Base-by-base conservation (phyloP, 2,797 vertebrate genomes). In the Eidolon dupreanum region DNA sequence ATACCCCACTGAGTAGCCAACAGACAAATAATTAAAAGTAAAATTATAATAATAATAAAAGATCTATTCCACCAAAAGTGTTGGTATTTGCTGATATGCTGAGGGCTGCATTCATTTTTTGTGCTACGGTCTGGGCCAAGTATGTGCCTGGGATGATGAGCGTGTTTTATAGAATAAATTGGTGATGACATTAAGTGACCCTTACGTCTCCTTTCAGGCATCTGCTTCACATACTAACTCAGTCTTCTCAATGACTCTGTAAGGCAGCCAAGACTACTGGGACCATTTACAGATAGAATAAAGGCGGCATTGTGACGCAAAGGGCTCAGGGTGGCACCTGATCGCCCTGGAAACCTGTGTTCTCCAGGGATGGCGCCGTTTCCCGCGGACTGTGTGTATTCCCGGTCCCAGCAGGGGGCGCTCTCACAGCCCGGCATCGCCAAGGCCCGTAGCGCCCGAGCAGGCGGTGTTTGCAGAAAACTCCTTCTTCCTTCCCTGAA, bases 381-480 rank as follows among this genome's bases (percentile, higher is more conserved):
- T 36, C 16, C 28, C 8, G 1, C 0, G 3, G n/a, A 19, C 0
- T 24, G 9, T 11, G 5, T 19, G 24, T 1, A 9, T 11, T 12
- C 19, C n/a, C n/a, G 10, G 24, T 38, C 10, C 33, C 46, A 38
- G 38, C 28, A 26, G 5, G 10, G 13, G 10, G 4, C 0, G 0
- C 33, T 71, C 16, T 31, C 19, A 31, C 13, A 12, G 4, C 13
- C 7, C 15, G 8, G 1, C 9, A 0, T 63, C 6, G 17, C 41
- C 9, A 4, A 31, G 4, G 2, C 20, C 22, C 22, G 11, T 0
- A 31, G 8, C 3, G 24, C 8, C 24, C 7, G 16, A 13, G 6
- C 5, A 8, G 2, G 10, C n/a, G 10, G 49, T 22, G 17, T 8
- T 31, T 31, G 28, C 41, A 74, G 31, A 49, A n/a, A 46, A 66